Conservation (phyloP, 2,888 invertebrate genomes). For the Trypoxylon attenuatum region DNA sequence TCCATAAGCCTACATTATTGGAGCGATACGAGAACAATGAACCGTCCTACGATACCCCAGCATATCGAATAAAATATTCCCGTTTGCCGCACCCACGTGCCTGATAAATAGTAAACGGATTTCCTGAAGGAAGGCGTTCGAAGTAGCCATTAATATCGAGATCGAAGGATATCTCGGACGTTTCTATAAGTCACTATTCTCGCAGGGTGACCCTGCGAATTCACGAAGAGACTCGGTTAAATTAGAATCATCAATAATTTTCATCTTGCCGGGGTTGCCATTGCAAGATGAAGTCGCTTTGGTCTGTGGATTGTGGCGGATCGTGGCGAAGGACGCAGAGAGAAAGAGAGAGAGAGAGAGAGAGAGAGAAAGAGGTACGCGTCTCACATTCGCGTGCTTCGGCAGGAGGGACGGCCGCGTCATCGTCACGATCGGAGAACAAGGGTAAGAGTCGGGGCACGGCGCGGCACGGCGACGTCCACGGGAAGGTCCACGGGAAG, state of each 20-base stretch:
- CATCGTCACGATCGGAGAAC: constrained; percentile 49
- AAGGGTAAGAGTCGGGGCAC: constrained; percentile 18
- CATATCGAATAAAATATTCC: neutral
- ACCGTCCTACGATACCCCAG: neutral
- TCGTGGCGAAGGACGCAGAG: neutral
- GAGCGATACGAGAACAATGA: neutral
- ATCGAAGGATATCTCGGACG: no score
- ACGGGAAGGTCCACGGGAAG: constrained; percentile 7
- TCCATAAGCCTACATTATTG: neutral
- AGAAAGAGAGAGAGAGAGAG: neutral
- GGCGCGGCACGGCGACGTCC: neutral
- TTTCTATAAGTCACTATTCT: no score
- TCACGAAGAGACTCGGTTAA: no score
- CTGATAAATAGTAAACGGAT: no score
- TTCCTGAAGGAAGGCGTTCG: no score
- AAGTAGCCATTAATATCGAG: no score
- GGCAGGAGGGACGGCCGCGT: constrained; percentile 28
- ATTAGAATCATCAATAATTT: no score
- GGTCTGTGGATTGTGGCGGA: no score
- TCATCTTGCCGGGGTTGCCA: no score
- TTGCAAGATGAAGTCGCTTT: no score
- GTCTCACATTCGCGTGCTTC: neutral
- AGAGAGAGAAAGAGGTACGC: neutral
- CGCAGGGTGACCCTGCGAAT: no score
- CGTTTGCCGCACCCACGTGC: no score